Evolutionary conservation across 2,888 invertebrate genomes (phyloP).

Genomic region (Athetis lepigone): DNA sequence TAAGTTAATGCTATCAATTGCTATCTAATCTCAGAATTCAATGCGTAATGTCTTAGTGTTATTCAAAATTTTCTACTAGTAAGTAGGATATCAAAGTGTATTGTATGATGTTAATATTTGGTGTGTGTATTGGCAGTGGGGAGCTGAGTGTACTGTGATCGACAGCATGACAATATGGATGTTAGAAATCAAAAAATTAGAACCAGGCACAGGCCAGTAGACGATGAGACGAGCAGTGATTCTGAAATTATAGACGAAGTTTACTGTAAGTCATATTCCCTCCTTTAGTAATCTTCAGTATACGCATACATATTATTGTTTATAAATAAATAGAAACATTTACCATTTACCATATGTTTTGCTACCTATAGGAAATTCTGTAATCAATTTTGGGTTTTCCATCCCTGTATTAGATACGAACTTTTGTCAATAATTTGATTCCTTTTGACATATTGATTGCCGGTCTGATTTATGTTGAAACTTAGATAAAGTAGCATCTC

Average conservation of each 20-base stretch:
- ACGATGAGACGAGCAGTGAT: slow-evolving; percentile 86
- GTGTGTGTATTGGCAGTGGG: slow-evolving; percentile 65
- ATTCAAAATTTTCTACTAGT: slow-evolving; percentile 76
- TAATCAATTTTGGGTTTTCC: slow-evolving; percentile 16
- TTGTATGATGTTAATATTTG: slow-evolving; percentile 64
- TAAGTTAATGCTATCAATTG: slow-evolving; percentile 81
- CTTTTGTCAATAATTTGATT: slow-evolving; percentile 8
- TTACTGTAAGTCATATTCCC: slow-evolving; percentile 75
- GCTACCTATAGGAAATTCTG: slow-evolving; percentile 5
- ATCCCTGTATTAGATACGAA: slow-evolving; percentile 6
- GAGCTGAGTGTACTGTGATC: slow-evolving; percentile 61
- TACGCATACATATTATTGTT: slow-evolving; percentile 31
- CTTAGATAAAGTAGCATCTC: background rate
- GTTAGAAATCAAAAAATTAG: slow-evolving; percentile 72
- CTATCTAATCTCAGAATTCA: slow-evolving; percentile 84
- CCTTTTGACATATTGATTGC: slow-evolving; percentile 14
- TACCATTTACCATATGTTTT: slow-evolving; percentile 19
- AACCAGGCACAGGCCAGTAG: slow-evolving; percentile 81
- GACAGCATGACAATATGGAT: slow-evolving; percentile 77
- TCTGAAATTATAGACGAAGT: slow-evolving; percentile 78
- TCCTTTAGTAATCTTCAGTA: slow-evolving; percentile 33
- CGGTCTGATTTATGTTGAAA: background rate
- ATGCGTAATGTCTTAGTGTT: slow-evolving; percentile 85
- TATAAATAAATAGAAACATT: slow-evolving; percentile 7
- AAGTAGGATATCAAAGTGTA: slow-evolving; percentile 72